Conservation (phyloP, 2,888 invertebrate genomes). For the Syritta pipiens region DNA sequence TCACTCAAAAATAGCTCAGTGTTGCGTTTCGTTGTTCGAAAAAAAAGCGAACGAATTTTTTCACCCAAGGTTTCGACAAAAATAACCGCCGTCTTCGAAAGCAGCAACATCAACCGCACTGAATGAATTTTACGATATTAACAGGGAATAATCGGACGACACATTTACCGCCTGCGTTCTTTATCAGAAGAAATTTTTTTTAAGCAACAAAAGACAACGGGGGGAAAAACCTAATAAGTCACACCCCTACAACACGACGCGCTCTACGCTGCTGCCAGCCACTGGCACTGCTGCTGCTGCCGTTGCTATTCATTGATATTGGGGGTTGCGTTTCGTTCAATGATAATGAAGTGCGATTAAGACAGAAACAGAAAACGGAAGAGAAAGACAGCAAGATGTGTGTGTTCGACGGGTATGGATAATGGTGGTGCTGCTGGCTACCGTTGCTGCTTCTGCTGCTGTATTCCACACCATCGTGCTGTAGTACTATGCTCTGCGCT, state of each 20-base stretch:
- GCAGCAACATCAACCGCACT: slow-evolving; percentile 64
- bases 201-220: slow-evolving; percentile 52
- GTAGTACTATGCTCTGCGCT: slow-evolving; percentile 16
- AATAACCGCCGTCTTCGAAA: slow-evolving; percentile 64
- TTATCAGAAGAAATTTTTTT: slow-evolving; percentile 44
- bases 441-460: neutral
- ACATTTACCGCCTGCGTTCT: slow-evolving; percentile 59
- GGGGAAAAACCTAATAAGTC: slow-evolving; percentile 66
- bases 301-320: slow-evolving; percentile 50
- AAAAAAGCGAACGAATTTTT: slow-evolving; percentile 41
- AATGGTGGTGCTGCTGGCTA: neutral
- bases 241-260: slow-evolving; percentile 54
- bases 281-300: too few species aligned
- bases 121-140: slow-evolving; percentile 66
- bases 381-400: slow-evolving; percentile 49
- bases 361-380: slow-evolving; percentile 54
- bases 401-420: slow-evolving; percentile 21
- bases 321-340: slow-evolving; percentile 58
- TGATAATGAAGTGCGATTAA: slow-evolving; percentile 54
- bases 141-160: slow-evolving; percentile 58
- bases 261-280: too few species aligned
- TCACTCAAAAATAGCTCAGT: slow-evolving; percentile 52
- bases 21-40: slow-evolving; percentile 43
- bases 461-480: neutral
- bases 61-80: slow-evolving; percentile 59